Evolutionary conservation across 2,888 invertebrate genomes (phyloP).

Genomic region (Mesoligia furuncula): DNA sequence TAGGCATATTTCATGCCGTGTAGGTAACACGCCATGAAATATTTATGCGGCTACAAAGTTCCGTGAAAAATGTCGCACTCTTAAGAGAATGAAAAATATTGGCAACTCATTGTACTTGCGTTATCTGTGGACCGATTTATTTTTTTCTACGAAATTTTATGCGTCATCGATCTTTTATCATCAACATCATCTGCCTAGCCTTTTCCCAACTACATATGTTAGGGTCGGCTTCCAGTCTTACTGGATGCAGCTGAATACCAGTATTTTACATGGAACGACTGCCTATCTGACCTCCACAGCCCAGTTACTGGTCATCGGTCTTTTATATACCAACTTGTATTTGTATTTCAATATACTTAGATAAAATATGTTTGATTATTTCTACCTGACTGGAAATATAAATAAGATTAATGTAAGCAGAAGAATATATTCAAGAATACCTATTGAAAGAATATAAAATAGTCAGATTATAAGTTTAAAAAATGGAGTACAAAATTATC

Average conservation of each 20-base stretch:
- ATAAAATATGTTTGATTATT: not conserved
- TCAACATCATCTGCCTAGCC: too few relatives aligned
- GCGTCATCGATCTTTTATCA: not conserved
- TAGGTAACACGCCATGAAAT: slow-evolving; percentile 35
- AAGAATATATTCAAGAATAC: not conserved
- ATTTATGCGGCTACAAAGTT: slow-evolving; percentile 30
- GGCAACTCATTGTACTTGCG: slow-evolving; percentile 49
- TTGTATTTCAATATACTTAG: slow-evolving; percentile 3
- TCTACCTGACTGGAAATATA: not conserved
- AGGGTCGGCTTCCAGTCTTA: too few relatives aligned
- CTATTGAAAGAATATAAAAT: not conserved
- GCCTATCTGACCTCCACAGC: too few relatives aligned
- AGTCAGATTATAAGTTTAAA: not conserved
- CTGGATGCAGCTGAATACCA: too few relatives aligned
- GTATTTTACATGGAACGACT: too few relatives aligned
- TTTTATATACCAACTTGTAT: not conserved
- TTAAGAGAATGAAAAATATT: slow-evolving; percentile 52
- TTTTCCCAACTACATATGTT: too few relatives aligned
- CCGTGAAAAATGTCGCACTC: slow-evolving; percentile 45
- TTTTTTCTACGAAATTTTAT: slow-evolving; percentile 40
- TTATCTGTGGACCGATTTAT: slow-evolving; percentile 35
- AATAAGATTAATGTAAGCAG: not conserved
- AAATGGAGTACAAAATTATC: not conserved
- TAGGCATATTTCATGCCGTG: too few relatives aligned
- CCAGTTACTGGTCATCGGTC: not conserved